Base-by-base conservation (phyloP, 1,140 invertebrate genomes). In the Anastatus disparis region DNA sequence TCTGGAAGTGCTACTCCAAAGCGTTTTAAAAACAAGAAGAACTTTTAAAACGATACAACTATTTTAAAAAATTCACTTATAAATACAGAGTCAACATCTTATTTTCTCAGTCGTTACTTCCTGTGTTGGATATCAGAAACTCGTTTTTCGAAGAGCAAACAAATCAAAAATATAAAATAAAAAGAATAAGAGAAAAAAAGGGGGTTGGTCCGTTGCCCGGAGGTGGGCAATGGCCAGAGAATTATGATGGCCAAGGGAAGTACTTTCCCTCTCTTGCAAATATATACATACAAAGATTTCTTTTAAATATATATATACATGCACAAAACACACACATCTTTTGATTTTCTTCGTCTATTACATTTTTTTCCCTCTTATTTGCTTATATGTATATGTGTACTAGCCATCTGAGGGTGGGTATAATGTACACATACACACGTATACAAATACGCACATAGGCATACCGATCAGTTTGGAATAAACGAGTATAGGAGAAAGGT, bases 81-180 rank as follows among this genome's bases (percentile, higher is more conserved):
- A 31, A 27, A 20, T 6, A 26, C 38, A 31, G 15, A 10, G 31
- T 15, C 3, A 31, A 62, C 35, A 31, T 69, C 58, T 62, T 69
- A 53, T 62, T 62, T 69, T 61, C 58, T 62, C 59, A 61, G 67
- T 62, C 35, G 56, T 46, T 42, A 61, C 58, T 69, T 69, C 67
- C 67, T 62, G 56, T 62, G 35, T n/a, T n/a, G n/a, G n/a, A n/a
- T n/a, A n/a, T n/a, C n/a, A 20, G 48, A 20, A n/a, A 50, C 48
- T 8, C 17, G 1, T 6, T n/a, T n/a, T n/a, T 4, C 15, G 27
- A 58, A 6, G 27, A 58, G 26, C n/a, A n/a, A n/a, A n/a, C n/a
- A n/a, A n/a, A n/a, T n/a, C n/a, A n/a, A n/a, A n/a, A n/a, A n/a
- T n/a, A n/a, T n/a, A n/a, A n/a, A n/a, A n/a, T n/a, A n/a, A n/a